Base-by-base conservation (phyloP, 2,113 vertebrate species). In the Saguinus imperator region DNA sequence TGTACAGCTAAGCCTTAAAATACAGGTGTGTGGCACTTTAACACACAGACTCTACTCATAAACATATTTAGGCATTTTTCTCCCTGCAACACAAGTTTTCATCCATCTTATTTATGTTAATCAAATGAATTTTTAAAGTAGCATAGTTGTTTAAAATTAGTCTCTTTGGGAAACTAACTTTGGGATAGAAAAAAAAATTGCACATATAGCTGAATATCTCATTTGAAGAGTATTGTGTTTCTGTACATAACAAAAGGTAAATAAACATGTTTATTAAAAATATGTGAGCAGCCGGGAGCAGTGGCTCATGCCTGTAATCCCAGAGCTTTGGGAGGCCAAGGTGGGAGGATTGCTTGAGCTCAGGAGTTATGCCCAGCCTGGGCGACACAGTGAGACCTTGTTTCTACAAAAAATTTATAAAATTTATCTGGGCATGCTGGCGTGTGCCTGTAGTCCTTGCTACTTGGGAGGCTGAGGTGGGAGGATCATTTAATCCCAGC, bases 231-330 rank as follows among this genome's bases (percentile, higher is more conserved):
- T 27, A 23, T 16, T 61, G 29, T 75, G 18, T 10, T 68, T 87
- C 29, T 55, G n/a, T 77, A 32, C 57, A 6, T 80, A 93, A 80
- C 29, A 89, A 86, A 95, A 87, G 17, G 6, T 81, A 82, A 68
- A 79, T 81, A 82, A 68, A 83, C 43, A 73, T 21, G 17, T 61
- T 70, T 70, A 64, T 52, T 73, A 80, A 93, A 94, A 96, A 40
- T 87, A 55, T 25, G 66, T 93, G 25, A 91, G 61, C 84, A 32
- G 35, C 27, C 12, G 14, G 61, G 1, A 64, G 27, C 61, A 1
- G 61, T 64, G 61, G 61, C 61, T 64, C 27, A 64, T 64, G 27
- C 61, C 13, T 64, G 13, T 14, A 32, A 32, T 32, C 27, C 61
- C 29, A 64, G 61, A 64, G 32, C 61, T 64, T 64, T 64, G 27